Conservation (phyloP, 2,113 vertebrate genomes). For the Mustela lutreola region DNA sequence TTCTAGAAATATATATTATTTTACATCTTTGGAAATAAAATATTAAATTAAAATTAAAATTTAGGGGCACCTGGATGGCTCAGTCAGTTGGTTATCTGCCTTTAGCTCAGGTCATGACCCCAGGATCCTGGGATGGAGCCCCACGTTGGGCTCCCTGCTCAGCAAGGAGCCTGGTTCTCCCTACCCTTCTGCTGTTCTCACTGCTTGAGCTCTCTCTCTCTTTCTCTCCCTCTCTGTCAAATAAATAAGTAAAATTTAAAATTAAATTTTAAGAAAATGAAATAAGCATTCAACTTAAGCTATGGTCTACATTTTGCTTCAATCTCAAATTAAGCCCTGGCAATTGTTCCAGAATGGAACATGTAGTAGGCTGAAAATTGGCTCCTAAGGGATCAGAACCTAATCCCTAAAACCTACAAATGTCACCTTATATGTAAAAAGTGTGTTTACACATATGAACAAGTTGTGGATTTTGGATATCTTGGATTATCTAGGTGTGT, state of each 20-base stretch:
- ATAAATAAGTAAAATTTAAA: background rate
- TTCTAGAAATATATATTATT: background rate
- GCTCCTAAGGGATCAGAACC: background rate
- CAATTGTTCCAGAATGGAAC: background rate
- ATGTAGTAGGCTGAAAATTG: background rate
- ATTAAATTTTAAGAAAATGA: background rate
- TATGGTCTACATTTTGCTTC: background rate
- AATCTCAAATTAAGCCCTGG: constrained; percentile 22
- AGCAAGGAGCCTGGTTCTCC: too few relatives aligned
- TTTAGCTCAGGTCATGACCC: background rate
- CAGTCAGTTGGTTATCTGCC: background rate
- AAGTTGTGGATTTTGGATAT: background rate
- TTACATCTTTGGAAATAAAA: background rate
- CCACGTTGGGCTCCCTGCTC: too few relatives aligned
- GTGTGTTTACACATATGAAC: background rate
- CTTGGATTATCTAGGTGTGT: background rate
- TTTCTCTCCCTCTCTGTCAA: too few relatives aligned
- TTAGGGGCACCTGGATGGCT: background rate
- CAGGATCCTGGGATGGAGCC: background rate
- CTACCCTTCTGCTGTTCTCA: background rate
- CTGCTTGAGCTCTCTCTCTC: too few relatives aligned
- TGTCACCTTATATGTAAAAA: background rate
- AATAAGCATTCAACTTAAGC: constrained; percentile 27
- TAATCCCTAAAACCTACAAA: background rate
- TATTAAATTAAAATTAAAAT: background rate